phyloP scores from a whole-genome alignment of 2,113 vertebrate genomes.

The Macaca mulatta region DNA sequence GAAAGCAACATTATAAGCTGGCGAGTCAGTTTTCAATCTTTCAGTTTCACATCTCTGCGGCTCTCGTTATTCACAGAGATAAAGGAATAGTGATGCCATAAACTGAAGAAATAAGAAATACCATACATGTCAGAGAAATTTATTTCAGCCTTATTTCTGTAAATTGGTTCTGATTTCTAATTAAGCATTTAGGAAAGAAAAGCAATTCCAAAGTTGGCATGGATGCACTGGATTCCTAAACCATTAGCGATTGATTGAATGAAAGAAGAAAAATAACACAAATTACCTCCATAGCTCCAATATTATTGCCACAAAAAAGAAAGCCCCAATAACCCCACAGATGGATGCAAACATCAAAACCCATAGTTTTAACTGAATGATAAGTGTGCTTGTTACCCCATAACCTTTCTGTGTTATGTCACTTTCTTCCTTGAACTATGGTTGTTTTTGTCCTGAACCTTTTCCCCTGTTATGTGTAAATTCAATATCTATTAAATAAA shows the following conservation, averaged over 20 bases:
- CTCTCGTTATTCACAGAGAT: neutral
- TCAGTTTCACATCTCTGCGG: neutral
- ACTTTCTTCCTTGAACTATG: neutral
- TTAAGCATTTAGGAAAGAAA: conserved; percentile 7
- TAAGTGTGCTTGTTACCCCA: neutral
- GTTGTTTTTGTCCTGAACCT: neutral
- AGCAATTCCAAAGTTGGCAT: neutral
- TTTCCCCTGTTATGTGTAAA: neutral
- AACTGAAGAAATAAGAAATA: conserved; percentile 11
- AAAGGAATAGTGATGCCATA: neutral
- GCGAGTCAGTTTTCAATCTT: neutral
- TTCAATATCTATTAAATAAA: conserved; percentile 25
- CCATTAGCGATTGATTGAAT: neutral
- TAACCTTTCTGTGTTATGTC: neutral
- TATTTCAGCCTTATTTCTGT: neutral
- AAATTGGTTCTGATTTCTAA: conserved; percentile 5
- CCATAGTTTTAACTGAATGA: neutral
- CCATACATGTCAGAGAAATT: neutral
- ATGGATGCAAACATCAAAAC: neutral
- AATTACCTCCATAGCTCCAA: neutral
- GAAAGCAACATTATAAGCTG: neutral
- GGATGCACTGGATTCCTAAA: neutral
- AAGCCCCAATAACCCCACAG: neutral
- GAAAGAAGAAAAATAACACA: neutral
- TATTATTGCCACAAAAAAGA: neutral